These are phyloP conservation scores for Prostheceraeus crozeri DNA, from an alignment of 2,888 invertebrate species.

Conservation along the genomic window DNA sequence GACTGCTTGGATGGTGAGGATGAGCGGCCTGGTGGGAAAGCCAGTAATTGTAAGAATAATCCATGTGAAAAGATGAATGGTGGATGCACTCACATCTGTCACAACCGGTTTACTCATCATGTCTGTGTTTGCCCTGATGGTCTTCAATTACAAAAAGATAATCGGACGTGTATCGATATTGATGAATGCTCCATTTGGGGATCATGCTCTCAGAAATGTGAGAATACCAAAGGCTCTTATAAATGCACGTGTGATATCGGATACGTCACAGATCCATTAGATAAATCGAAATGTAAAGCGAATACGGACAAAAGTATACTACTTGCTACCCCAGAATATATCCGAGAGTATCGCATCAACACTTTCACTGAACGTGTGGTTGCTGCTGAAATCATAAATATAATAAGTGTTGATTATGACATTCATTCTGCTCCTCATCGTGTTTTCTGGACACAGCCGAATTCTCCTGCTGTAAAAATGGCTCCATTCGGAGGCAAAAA, in stretches of 20 bases:
- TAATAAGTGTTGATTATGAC: constrained; percentile 1
- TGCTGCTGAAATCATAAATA: too few species aligned
- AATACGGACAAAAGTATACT: neutral
- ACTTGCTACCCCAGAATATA: neutral
- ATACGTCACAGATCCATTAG: neutral
- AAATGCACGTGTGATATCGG: neutral
- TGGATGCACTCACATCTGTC: constrained; percentile 10
- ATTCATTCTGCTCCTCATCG: neutral
- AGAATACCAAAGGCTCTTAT: neutral
- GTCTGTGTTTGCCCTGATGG: constrained; percentile 9
- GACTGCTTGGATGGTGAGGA: constrained; percentile 14
- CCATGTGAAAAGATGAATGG: neutral
- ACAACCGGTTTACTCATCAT: neutral
- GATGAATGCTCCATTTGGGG: constrained; percentile 32
- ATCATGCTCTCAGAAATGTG: constrained; percentile 8
- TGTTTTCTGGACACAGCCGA: constrained; percentile 15
- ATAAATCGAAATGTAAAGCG: neutral
- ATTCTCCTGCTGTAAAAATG: too few species aligned
- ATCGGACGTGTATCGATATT: constrained; percentile 21
- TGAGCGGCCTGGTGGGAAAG: neutral
- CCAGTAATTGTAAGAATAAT: constrained; percentile 4
- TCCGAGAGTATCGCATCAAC: neutral
- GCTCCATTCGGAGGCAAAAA: too few species aligned
- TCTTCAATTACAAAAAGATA: constrained; percentile 9
- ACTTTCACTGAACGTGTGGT: neutral